Evolutionary conservation across 2,888 invertebrate genomes (phyloP), one percentile per base, ranked within the genome.

Genomic region (Meghimatium bilineatum): DNA sequence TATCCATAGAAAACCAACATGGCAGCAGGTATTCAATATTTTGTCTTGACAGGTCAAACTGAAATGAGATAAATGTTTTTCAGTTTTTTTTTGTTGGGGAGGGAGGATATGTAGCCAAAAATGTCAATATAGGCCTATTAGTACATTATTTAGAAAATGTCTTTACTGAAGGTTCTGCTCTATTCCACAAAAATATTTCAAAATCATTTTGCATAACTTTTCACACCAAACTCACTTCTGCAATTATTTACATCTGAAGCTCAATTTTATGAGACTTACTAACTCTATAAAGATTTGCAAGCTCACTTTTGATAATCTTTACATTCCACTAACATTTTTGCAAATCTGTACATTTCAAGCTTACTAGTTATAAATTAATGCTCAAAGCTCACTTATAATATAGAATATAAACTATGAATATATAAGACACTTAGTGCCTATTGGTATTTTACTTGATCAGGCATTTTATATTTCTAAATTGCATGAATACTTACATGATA

Each of bases 1-100:
- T 44, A n/a, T 49, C 32, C 52, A 32, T n/a, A 29, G 29, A 74
- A 26, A 74, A 74, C 74, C 74, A 74, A 29, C 74, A 74, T 74
- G 74, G 52, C 29, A 74, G 52, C 32, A 74, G 10, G 32, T 14
- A 52, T 52, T 74, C 74, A 74, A 74, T 52, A 20, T 74, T 52
- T 6, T 32, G 34, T 3, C 52, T 52, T 52, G 52, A 32, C 74
- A 74, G 29, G 32, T 52, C 29, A 49, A 74, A 74, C 74, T 74
- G 74, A 52, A 52, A 32, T 17, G 20, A 74, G 23, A 52, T 29
- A 29, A 26, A 5, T 72, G 12, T 69, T 69, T 20, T 36, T 69
- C 10, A 38, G 71, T 23, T 10, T 12, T 71, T 6, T 14, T 63
- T 5, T 5, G 29, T 63, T 8, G 29, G 6, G 29, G n/a, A n/a